These are phyloP conservation scores for Cyclargus thomasi DNA, from an alignment of 1,140 invertebrate species.

Conservation along the genomic window DNA sequence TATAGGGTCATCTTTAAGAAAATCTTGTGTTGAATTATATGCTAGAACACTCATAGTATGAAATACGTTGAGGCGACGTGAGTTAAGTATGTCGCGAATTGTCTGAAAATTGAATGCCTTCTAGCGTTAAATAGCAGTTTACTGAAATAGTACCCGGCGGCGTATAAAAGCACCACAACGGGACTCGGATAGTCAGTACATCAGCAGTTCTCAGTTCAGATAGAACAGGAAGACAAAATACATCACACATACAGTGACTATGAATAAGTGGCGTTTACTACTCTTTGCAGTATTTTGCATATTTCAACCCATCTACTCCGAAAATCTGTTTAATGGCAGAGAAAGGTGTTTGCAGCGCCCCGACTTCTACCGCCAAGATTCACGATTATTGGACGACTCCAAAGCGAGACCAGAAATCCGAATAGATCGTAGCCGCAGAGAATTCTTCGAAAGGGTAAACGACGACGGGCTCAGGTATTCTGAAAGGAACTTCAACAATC, in stretches of 20 bases:
- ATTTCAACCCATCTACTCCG: conserved; percentile 47
- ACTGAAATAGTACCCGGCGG: conserved; percentile 30
- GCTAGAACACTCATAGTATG: conserved; percentile 16
- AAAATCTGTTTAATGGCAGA: conserved; percentile 57
- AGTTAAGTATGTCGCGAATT: conserved; percentile 17
- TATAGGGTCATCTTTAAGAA: too few species aligned
- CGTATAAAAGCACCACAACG: conserved; percentile 49
- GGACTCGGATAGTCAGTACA: conserved; percentile 43
- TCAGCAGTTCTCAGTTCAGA: conserved; percentile 38
- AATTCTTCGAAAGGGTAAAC: neutral
- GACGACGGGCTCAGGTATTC: neutral
- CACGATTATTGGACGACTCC: conserved; percentile 10
- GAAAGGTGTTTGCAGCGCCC: conserved; percentile 36
- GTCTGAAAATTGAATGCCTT: conserved; percentile 60
- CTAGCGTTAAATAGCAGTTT: conserved; percentile 61
- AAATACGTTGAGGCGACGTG: conserved; percentile 13
- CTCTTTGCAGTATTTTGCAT: conserved; percentile 50
- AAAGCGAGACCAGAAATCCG: conserved; percentile 12
- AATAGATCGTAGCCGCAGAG: neutral
- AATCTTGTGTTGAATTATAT: too few species aligned
- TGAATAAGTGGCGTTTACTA: conserved; percentile 65
- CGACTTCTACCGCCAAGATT: conserved; percentile 26
- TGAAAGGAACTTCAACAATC: neutral
- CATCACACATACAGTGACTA: conserved; percentile 47
- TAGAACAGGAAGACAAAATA: conserved; percentile 38